Evolutionary conservation across 2,888 invertebrate species (phyloP).

Genomic region (Alloplasta piceator): DNA sequence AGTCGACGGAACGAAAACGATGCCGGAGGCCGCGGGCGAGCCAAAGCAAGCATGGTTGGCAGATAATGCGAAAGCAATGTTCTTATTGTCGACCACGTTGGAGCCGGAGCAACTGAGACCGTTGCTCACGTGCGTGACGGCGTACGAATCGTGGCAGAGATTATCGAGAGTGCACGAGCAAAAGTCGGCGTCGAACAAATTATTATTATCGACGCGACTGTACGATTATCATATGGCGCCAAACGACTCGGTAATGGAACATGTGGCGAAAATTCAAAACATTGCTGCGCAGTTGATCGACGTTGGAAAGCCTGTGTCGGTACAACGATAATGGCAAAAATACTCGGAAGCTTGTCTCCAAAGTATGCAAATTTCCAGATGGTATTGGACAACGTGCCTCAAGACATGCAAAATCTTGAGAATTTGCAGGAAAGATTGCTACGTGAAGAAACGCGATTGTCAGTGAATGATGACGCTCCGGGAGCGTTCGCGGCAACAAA

Average conservation of each 20-base stretch:
- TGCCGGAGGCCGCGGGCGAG: too few relatives aligned
- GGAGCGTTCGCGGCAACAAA: slow-evolving; percentile 22
- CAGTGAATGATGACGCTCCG: slow-evolving; percentile 5
- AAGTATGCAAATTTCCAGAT: slow-evolving; percentile 31
- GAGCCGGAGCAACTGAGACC: slow-evolving; percentile 53
- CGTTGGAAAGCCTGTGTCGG: slow-evolving; percentile 50
- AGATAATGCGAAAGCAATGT: slow-evolving; percentile 53
- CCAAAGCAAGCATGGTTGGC: slow-evolving; percentile 10
- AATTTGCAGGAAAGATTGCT: slow-evolving; percentile 36
- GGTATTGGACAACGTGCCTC: slow-evolving; percentile 35
- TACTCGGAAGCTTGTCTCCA: slow-evolving; percentile 32
- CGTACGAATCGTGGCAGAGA: slow-evolving; percentile 68
- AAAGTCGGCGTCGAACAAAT: slow-evolving; percentile 57
- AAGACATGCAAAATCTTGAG: slow-evolving; percentile 20
- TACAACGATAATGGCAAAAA: slow-evolving; percentile 43
- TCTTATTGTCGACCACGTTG: slow-evolving; percentile 33
- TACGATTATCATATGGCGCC: slow-evolving; percentile 34
- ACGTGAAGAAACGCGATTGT: slow-evolving; percentile 29
- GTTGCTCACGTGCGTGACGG: slow-evolving; percentile 32
- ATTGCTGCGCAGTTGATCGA: slow-evolving; percentile 54
- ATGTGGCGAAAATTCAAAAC: slow-evolving; percentile 70
- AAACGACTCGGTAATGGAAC: slow-evolving; percentile 68
- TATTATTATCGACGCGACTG: slow-evolving; percentile 9
- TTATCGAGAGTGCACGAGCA: slow-evolving; percentile 66
- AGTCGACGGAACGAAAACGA: too few relatives aligned